Evolutionary conservation across 2,888 invertebrate genomes (phyloP).

Genomic region (Noctua fimbriata): DNA sequence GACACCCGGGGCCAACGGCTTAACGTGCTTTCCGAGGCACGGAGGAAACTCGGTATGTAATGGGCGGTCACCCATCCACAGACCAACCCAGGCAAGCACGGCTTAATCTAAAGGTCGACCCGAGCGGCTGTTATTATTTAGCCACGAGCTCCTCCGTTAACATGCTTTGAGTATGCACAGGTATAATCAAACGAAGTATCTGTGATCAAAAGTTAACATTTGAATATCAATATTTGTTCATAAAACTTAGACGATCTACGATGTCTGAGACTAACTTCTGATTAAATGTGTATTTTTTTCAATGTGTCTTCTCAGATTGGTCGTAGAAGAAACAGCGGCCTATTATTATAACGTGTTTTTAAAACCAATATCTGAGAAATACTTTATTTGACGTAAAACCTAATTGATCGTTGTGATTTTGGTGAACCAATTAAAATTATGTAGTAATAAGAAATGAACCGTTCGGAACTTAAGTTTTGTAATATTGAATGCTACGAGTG

Average conservation of each 20-base stretch:
- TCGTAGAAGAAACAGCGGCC: not conserved
- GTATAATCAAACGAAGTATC: not conserved
- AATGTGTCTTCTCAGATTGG: not conserved
- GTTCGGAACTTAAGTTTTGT: not conserved
- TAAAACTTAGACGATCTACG: not conserved
- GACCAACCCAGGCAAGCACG: too few relatives aligned
- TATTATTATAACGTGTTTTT: too few relatives aligned
- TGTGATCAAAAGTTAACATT: not conserved
- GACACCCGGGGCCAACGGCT: too few relatives aligned
- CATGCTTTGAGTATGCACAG: not conserved
- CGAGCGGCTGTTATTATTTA: too few relatives aligned
- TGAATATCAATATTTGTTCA: not conserved
- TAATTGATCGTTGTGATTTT: not conserved
- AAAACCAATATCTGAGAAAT: too few relatives aligned
- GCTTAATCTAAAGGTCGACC: too few relatives aligned
- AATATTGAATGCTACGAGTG: conserved; percentile 16
- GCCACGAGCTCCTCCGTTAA: too few relatives aligned
- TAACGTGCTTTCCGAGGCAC: too few relatives aligned
- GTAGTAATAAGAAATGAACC: not conserved
- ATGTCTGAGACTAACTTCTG: not conserved
- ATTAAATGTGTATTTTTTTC: too few relatives aligned
- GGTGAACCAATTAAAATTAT: not conserved
- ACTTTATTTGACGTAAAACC: not conserved
- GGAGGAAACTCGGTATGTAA: too few relatives aligned
- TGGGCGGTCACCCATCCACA: too few relatives aligned